phyloP scores from a whole-genome alignment of 2,888 invertebrate species.

The Ectropis crepuscularia region DNA sequence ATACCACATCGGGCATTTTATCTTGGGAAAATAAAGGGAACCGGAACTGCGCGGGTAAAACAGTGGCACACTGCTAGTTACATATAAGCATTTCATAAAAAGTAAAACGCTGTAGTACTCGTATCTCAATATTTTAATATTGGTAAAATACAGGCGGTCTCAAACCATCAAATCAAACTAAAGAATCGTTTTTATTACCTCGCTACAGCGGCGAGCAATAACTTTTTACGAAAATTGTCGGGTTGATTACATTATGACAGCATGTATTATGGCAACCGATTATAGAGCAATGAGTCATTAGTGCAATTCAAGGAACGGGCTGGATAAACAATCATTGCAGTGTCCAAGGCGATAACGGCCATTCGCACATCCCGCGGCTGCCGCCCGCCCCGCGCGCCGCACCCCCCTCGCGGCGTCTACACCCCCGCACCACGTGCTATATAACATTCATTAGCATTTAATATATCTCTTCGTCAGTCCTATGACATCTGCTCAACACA shows the following conservation, averaged over 20 bases:
- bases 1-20: no score
- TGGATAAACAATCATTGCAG: conserved; percentile 84
- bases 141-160: no score
- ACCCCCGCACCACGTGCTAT: conserved; percentile 54
- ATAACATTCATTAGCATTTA: conserved; percentile 18
- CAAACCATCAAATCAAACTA: no score
- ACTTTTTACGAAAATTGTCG: conserved; percentile 2
- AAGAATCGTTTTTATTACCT: no score
- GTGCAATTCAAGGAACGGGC: conserved; percentile 82
- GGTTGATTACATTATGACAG: conserved; percentile 32
- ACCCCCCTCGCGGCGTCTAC: conserved; percentile 36
- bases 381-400: conserved; percentile 42
- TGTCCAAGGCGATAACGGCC: conserved; percentile 80
- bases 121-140: no score
- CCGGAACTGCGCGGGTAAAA: no score
- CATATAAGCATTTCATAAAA: no score
- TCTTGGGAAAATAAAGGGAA: no score
- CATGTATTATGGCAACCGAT: conserved; percentile 57
- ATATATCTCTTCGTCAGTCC: background rate
- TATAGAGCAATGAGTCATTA: conserved; percentile 78
- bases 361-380: conserved; percentile 77
- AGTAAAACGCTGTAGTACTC: no score
- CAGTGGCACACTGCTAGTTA: no score
- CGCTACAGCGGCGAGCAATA: background rate
- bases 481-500: background rate